Base-by-base conservation (phyloP, 1,140 invertebrate genomes). In the Sogatella furcifera region DNA sequence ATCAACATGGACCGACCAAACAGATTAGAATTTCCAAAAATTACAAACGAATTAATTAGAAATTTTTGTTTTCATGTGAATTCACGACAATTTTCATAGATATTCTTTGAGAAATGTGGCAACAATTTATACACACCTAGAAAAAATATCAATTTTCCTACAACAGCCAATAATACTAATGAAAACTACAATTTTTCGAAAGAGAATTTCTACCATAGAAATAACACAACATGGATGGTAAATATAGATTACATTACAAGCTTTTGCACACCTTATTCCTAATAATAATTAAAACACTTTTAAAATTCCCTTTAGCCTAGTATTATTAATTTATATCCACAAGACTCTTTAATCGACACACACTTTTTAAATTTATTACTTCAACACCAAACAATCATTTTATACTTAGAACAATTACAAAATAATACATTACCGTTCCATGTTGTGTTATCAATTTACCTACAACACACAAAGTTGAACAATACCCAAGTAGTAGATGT, bases 1-100 rank as follows among this genome's bases (percentile, higher is more conserved):
- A 19, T 19, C 15, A 49, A 49, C 46, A 49, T 49, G 46, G 46
- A 49, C 46, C 46, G 46, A 49, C 46, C 46, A 49, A 49, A 49
- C 15, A 28, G 46, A 38, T 3, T 38, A 38, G 46, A 19, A 49
- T 15, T 49, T 49, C 46, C 11, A 19, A 49, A 38, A 49, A 49
- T 49, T 14, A 49, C 46, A 49, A 49, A 49, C 15, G 6, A 19
- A 49, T 49, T 1, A 49, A 11, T 49, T 49, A 5, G 14, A 19
- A 49, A 49, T 8, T 49, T 49, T 49, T 49, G 46, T 22, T 49
- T 49, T 19, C 17, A n/a, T 9, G 14, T 44, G 24, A 28, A 4
- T 28, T 2, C 34, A 38, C 34, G 34, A 38, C 34, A 38, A 38
- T 49, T 49, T 49, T 49, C 24, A 28, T 28, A 28, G 2, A 28